phyloP scores from a whole-genome alignment of 2,797 vertebrate species.

The Epinephelus malabaricus region DNA sequence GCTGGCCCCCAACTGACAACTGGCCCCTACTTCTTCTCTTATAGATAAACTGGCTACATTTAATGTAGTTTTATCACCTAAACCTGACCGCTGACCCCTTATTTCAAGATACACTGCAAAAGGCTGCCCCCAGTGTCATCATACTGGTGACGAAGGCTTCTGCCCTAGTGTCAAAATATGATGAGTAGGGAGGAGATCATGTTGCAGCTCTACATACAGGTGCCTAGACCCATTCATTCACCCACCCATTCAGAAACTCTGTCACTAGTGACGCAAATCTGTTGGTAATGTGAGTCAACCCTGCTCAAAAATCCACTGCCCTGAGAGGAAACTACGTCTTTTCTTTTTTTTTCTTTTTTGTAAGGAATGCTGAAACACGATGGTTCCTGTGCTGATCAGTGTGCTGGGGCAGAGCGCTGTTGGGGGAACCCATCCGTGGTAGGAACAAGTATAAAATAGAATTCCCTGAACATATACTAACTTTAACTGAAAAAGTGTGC shows the following conservation, averaged over 20 bases:
- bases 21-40: too few species aligned
- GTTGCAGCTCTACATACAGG: too few species aligned
- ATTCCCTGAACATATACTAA: background rate
- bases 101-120: too few species aligned
- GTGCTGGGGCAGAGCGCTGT: background rate
- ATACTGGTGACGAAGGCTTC: too few species aligned
- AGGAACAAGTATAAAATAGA: background rate
- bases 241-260: background rate
- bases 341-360: background rate
- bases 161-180: too few species aligned
- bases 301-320: background rate
- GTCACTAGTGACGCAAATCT: background rate
- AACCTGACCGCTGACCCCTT: too few species aligned
- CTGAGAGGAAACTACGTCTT: background rate
- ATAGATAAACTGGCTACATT: too few species aligned
- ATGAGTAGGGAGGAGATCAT: too few species aligned
- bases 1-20: too few species aligned
- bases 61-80: too few species aligned
- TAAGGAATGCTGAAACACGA: background rate
- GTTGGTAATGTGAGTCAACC: background rate
- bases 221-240: background rate
- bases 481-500: conserved; percentile 1
- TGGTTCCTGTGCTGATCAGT: background rate
- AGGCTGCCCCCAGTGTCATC: too few species aligned
- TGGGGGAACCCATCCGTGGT: background rate